phyloP scores from a whole-genome alignment of 1,140 invertebrate genomes.

The Achroia grisella region DNA sequence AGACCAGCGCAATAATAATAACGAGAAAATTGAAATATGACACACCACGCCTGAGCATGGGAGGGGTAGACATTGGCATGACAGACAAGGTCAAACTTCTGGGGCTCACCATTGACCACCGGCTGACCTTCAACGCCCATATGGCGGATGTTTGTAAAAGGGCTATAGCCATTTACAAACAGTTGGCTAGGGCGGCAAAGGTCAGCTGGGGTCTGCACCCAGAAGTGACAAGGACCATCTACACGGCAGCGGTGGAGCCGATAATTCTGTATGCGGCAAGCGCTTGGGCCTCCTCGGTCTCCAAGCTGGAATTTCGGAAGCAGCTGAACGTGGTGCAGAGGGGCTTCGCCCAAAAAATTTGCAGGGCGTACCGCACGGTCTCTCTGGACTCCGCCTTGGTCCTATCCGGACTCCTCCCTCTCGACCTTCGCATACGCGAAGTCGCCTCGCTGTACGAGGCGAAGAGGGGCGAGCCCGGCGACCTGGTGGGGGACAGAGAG shows the following conservation, averaged over 20 bases:
- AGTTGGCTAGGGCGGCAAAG: no score
- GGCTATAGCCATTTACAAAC: no score
- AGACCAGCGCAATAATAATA: no score
- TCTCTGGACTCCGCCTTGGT: slow-evolving; percentile 8
- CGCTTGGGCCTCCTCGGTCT: slow-evolving; percentile 1
- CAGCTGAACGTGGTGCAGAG: slow-evolving; percentile 6
- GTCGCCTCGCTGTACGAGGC: slow-evolving; percentile 5
- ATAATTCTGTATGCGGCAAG: slow-evolving; percentile 7
- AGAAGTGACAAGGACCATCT: slow-evolving; percentile 2
- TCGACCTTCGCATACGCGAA: slow-evolving; percentile 11
- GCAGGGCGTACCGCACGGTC: slow-evolving; percentile 7
- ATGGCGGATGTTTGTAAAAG: no score
- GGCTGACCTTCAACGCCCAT: no score
- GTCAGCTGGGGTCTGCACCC: no score
- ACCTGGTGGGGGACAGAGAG: not conserved
- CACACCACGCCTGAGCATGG: no score
- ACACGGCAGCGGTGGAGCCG: slow-evolving; percentile 1
- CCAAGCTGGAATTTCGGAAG: not conserved
- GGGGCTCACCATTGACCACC: no score
- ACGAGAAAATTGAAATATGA: no score
- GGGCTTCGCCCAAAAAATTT: slow-evolving; percentile 5
- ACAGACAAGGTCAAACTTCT: no score
- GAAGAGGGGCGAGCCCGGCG: not conserved
- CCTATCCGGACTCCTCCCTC: slow-evolving; percentile 9
- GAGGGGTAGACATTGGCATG: no score